Base-by-base conservation (phyloP, 2,888 invertebrate genomes). In the Volucella inflata region DNA sequence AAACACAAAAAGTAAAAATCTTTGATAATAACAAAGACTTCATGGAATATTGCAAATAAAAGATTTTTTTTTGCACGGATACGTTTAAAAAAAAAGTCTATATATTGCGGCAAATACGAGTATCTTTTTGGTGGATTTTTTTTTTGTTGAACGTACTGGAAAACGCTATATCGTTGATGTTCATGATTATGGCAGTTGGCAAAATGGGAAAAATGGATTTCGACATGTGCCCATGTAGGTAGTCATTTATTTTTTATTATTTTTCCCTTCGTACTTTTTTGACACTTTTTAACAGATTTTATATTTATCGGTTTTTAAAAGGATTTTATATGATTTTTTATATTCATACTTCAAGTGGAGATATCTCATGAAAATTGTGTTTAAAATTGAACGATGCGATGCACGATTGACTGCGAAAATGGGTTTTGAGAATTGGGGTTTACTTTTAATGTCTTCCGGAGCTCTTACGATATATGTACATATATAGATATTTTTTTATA, bases 171-270 rank as follows among this genome's bases (percentile, higher is more conserved):
- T 48, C 40, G 2, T 48, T 74, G 16, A 67, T 67, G 51, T 62
- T 70, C 55, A 71, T 64, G 50, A 48, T 44, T 64, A 78, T 57
- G 70, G 60, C 62, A 70, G 59, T 62, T 70, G 38, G 46, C 53
- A 62, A 40, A 70, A 78, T 64, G 53, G 64, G 16, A 40, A 55
- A 65, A 71, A 65, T 71, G 78, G 78, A 78, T 71, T 57, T 59
- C 50, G 14, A 50, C 40, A 71, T 55, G 55, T 64, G 78, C 57
- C 57, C 64, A 64, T 59, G 78, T 78, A 71, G 4, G 78, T 78
- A 17, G 16, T 36, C 16, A 30, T 40, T 74, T 48, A 55, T 38
- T 42, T 44, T 17, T 50, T 64, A 12, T 30, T n/a, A 38, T 48
- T 30, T 30, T 6, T 30, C 30, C 30, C 6, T 30, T 30, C 30